Evolutionary conservation across 2,888 invertebrate species (phyloP), one percentile per base, ranked within the genome.

Genomic region (Agrochola circellaris): DNA sequence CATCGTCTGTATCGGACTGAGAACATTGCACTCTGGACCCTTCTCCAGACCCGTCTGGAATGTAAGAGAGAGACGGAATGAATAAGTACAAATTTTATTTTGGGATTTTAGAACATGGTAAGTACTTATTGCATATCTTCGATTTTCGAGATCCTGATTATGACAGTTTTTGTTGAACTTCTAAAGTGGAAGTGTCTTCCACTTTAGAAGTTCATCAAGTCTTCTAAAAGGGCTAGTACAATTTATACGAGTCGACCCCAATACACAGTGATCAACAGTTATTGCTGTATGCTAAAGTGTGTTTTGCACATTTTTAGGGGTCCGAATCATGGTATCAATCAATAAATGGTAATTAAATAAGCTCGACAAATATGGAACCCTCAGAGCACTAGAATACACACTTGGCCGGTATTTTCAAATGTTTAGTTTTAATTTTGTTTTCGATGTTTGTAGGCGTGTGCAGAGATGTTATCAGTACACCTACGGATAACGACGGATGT

Each of bases 1-100:
- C 97, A 98, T 98, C 30, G 98, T 98, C 90, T 98, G 98, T 81
- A 98, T 97, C 0, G 98, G 97, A 89, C 97, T 97, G 11, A 97
- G 95, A 2, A 97, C 94, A 83, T 97, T 95, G 82, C 97, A 96
- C 62, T 97, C 96, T 2, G 96, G 95, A 7, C 97, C 95, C 74
- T 97, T 95, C 88, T 97, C 96, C 75, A 95, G 88, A 0, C 97
- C 97, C 69, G 95, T 97, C 97, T 97, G 93, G 75, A 95, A 94
- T 79, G 61, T 77, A 73, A 61, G 8, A 56, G 1, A 75, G 38
- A 61, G 1, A 30, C 4, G 1, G 0, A 66, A 51, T 34, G 11
- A 70, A 54, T 34, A 75, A 30, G 4, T 17, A 42, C 2, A 74
- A 56, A 56, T 11, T 0, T 11, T 56, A 3, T 23, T 51, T 60